These are phyloP conservation scores for Paracanthobrama guichenoti DNA, from an alignment of 2,113 vertebrate species.

Conservation along the genomic window DNA sequence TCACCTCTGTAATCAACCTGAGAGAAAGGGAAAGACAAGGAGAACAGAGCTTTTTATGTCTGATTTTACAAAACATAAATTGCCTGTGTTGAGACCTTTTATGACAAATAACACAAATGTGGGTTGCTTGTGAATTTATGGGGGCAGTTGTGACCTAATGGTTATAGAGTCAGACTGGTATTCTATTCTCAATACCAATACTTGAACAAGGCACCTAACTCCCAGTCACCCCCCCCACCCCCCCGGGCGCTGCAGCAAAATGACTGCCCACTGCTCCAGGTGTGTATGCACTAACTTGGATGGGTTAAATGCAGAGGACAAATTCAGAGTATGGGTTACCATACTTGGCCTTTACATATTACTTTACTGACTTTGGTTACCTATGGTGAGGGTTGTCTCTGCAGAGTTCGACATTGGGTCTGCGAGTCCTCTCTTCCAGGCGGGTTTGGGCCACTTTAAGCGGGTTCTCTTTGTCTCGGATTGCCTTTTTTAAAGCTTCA, in stretches of 20 bases:
- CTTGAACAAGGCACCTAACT: too few species aligned
- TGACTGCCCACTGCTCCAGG: too few species aligned
- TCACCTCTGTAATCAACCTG: slow-evolving; percentile 88
- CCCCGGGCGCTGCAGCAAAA: too few species aligned
- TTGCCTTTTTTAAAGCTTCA: slow-evolving; percentile 83
- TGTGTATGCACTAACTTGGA: too few species aligned
- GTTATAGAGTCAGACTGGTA: too few species aligned
- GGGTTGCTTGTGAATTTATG: background rate
- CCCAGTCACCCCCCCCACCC: too few species aligned
- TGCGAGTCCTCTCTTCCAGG: slow-evolving; percentile 84
- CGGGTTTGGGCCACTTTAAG: slow-evolving; percentile 92
- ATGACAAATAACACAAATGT: background rate
- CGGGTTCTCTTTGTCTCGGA: slow-evolving; percentile 82
- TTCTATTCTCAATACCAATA: too few species aligned
- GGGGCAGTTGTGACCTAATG: too few species aligned
- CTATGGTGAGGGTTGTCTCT: slow-evolving; percentile 83
- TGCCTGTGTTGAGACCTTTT: background rate
- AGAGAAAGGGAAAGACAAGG: background rate
- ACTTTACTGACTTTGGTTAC: slow-evolving; percentile 58
- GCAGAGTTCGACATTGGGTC: slow-evolving; percentile 90
- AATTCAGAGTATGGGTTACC: too few species aligned
- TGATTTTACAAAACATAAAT: background rate
- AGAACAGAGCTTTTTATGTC: background rate
- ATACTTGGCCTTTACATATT: too few species aligned
- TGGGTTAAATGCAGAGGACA: too few species aligned